Base-by-base conservation (phyloP, 2,888 invertebrate species). In the Caenorhabditis doughertyi region DNA sequence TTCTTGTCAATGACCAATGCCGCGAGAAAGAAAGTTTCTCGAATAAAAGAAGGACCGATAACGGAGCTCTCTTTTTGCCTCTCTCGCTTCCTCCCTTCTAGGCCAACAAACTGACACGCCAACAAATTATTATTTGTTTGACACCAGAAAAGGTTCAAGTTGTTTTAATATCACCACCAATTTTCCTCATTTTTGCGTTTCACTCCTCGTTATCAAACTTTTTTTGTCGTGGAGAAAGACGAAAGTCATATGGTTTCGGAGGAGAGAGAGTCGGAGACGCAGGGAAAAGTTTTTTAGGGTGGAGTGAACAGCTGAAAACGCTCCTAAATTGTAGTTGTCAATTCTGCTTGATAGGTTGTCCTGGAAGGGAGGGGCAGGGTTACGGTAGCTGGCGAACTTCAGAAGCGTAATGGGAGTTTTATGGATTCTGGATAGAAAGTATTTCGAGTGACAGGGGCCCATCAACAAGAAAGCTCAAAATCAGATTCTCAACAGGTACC, bases 141-240 rank as follows among this genome's bases (percentile, higher is more conserved):
- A 68, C 76, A 68, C 39, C 68, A 68, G 51, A 76, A 76, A 76
- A 76, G 76, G 76, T 76, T 76, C 76, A 76, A 76, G 76, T 76
- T 76, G 76, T 76, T 76, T 76, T 58, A 73, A 64, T 64, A n/a
- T n/a, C n/a, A n/a, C n/a, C 64, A 64, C 73, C 64, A 65, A 44
- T 29, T 65, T 76, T 60, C 56, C 76, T 68, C 65, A 68, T 60
- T 65, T 65, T 67, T 64, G 67, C 60, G n/a, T n/a, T n/a, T n/a
- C n/a, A n/a, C 18, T 32, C 55, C 39, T 64, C 62, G 64, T 73
- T 73, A 64, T 73, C 73, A 64, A 25, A 39, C 39, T 39, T 39
- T 39, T 39, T 39, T 39, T 9, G 32, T 32, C 32, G 53, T 13
- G 58, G 21, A 58, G 25, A 56, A 21, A 35, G 35, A 39, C 72